These are phyloP conservation scores for Clunio marinus DNA, from an alignment of 2,888 invertebrate species.

Conservation along the genomic window DNA sequence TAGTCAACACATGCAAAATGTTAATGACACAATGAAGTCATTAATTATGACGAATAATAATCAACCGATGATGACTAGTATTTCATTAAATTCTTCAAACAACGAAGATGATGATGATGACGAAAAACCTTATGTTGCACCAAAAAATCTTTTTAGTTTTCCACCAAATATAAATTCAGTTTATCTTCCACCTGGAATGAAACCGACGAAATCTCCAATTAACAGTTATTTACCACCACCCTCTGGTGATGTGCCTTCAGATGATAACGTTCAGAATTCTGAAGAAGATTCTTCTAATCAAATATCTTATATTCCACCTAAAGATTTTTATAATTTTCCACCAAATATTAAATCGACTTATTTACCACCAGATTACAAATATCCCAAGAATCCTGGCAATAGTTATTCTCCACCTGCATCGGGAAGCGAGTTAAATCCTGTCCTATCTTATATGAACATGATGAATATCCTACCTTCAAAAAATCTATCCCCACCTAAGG, in stretches of 20 bases:
- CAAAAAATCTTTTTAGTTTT: constrained; percentile 11
- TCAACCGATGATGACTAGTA: too few species aligned
- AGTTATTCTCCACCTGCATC: constrained; percentile 42
- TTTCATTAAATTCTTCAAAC: too few species aligned
- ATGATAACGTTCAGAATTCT: background rate
- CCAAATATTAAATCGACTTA: constrained; percentile 44
- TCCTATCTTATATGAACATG: constrained; percentile 43
- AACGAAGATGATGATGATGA: too few species aligned
- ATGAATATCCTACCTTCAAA: constrained; percentile 16
- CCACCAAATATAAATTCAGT: constrained; percentile 41
- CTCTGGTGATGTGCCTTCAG: background rate
- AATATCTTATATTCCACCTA: background rate
- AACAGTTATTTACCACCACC: constrained; percentile 43
- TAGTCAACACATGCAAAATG: too few species aligned
- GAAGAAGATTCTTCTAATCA: background rate
- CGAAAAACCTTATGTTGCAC: background rate
- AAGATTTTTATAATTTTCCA: constrained; percentile 31
- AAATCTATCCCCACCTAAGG: constrained; percentile 24
- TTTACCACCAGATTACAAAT: constrained; percentile 44
- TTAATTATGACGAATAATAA: too few species aligned
- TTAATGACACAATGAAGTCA: too few species aligned
- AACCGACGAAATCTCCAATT: constrained; percentile 43
- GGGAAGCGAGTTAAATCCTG: background rate
- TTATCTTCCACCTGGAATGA: constrained; percentile 45
- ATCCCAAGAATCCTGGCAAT: constrained; percentile 44